Evolutionary conservation across 92 coral and sea anemone species (phyloP).

Genomic region (Parazoanthus swiftii): DNA sequence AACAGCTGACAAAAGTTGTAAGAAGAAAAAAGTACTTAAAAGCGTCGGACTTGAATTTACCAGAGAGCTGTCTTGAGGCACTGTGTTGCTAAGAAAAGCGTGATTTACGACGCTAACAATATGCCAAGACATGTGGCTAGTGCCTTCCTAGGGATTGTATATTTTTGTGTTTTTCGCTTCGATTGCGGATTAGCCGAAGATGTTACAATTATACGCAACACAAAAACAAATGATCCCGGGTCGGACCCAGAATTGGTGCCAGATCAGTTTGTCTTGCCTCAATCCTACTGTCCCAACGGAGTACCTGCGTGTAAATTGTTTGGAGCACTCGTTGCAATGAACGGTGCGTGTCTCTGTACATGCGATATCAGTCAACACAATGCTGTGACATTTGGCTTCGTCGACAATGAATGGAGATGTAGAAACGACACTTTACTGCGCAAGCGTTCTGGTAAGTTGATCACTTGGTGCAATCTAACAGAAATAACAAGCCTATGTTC

Average conservation of each 20-base stretch:
- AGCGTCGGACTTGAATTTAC: too few relatives aligned
- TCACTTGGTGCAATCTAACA: too few relatives aligned
- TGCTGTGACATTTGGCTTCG: not conserved
- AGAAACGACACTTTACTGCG: not conserved
- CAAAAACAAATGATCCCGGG: not conserved
- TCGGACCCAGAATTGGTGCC: not conserved
- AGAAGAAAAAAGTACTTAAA: too few relatives aligned
- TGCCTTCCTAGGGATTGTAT: too few relatives aligned
- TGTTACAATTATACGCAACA: not conserved
- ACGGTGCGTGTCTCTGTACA: not conserved
- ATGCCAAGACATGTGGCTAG: too few relatives aligned
- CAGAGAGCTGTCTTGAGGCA: too few relatives aligned
- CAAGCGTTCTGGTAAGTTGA: not conserved
- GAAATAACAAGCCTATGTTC: too few relatives aligned
- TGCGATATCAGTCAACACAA: not conserved
- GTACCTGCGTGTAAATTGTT: not conserved
- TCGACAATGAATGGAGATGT: not conserved
- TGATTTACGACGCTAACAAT: too few relatives aligned
- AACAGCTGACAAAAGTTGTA: too few relatives aligned
- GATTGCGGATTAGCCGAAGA: conserved; percentile 4
- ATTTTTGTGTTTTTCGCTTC: too few relatives aligned
- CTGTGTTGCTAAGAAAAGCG: too few relatives aligned
- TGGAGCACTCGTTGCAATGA: not conserved
- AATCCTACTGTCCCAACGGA: not conserved
- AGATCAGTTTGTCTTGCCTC: not conserved